A percentile compares a stretch with the other conserved stretches of the same genome.
phyloP scores from a whole-genome alignment of 2,113 vertebrate genomes.

The Casuarius casuarius region DNA sequence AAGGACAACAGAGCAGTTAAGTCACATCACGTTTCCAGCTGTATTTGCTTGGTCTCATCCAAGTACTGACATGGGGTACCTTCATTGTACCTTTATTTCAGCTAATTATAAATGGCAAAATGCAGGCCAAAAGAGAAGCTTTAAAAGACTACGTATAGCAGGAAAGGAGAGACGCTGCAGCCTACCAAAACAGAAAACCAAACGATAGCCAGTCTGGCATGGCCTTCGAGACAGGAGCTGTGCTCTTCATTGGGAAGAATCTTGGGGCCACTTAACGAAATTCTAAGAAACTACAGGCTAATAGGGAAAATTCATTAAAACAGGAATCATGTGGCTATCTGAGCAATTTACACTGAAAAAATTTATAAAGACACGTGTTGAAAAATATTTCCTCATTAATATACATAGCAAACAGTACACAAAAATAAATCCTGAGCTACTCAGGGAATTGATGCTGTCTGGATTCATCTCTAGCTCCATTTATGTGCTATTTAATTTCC shows the following conservation, averaged over 20 bases:
- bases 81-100: background rate
- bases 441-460: background rate
- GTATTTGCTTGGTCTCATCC: background rate
- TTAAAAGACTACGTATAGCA: background rate
- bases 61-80: background rate
- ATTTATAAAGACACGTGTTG: background rate
- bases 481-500: background rate
- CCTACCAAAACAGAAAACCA: background rate
- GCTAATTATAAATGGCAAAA: background rate
- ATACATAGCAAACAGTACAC: background rate
- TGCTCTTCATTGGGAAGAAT: background rate
- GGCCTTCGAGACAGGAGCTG: background rate
- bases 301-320: background rate
- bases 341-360: background rate
- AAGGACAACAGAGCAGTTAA: background rate
- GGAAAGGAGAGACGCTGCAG: background rate
- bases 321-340: background rate
- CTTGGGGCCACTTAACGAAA: background rate
- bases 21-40: background rate
- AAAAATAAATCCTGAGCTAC: background rate
- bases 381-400: background rate
- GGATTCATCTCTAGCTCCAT: background rate
- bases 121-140: background rate
- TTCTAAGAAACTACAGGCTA: background rate
- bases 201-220: background rate